phyloP scores from a whole-genome alignment of 2,113 vertebrate species.

The Leuciscus idus region DNA sequence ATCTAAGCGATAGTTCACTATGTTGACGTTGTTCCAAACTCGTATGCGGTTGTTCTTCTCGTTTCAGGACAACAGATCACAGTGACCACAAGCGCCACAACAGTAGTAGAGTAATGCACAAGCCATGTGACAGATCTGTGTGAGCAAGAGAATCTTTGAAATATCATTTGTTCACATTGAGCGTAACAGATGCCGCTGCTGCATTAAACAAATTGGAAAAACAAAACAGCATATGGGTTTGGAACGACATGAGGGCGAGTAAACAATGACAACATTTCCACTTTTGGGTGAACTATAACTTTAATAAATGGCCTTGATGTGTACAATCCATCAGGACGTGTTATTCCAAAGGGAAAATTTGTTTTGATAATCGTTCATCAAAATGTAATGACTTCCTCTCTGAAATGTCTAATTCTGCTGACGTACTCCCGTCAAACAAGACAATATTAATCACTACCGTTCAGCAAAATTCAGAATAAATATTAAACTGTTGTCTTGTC shows the following conservation, averaged over 20 bases:
- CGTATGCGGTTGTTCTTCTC: neutral
- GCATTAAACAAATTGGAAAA: neutral
- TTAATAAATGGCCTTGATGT: neutral
- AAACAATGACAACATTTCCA: conserved; percentile 7
- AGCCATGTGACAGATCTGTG: neutral
- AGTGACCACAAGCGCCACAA: neutral
- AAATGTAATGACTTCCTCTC: neutral
- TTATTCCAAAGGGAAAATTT: neutral
- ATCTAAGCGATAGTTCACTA: neutral
- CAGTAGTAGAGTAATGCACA: too few species aligned
- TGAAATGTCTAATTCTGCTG: neutral
- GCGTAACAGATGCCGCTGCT: neutral
- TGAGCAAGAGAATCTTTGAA: neutral
- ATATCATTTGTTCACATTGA: neutral
- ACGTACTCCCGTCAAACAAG: neutral
- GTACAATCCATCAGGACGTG: neutral
- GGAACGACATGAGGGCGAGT: neutral
- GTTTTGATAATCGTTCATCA: neutral
- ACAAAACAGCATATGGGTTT: neutral
- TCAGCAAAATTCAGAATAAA: neutral
- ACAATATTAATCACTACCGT: neutral
- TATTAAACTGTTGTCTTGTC: neutral
- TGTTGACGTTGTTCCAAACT: neutral
- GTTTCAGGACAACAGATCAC: neutral
- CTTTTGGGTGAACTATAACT: neutral